Percentiles rank a stretch among this genome's conserved stretches.
Conservation (phyloP, 2,888 invertebrate genomes). For the Hermodice carunculata region DNA sequence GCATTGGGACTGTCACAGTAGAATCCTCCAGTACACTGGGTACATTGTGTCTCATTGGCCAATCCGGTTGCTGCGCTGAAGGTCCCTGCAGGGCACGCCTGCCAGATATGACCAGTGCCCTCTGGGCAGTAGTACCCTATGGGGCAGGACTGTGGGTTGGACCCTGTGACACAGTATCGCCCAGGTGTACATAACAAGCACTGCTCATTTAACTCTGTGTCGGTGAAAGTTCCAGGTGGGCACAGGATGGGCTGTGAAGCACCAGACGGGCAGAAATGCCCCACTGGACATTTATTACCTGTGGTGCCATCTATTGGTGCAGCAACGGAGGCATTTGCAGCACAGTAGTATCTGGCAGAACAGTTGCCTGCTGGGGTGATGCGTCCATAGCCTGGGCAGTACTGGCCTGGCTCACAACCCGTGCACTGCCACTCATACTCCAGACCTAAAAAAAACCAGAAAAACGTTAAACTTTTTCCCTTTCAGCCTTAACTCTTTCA, state of each 20-base stretch:
- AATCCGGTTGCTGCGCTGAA: constrained; percentile 53
- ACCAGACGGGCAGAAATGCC: constrained; percentile 61
- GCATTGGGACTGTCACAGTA: constrained; percentile 58
- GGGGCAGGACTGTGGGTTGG: constrained; percentile 54
- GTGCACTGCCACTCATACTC: constrained; percentile 50
- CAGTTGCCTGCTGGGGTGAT: constrained; percentile 37
- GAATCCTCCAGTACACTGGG: constrained; percentile 59
- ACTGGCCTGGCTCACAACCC: constrained; percentile 58
- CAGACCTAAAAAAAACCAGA: constrained; percentile 48
- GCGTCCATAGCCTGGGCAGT: constrained; percentile 56
- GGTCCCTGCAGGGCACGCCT: constrained; percentile 62
- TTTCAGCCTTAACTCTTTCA: too few relatives aligned
- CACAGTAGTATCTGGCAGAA: constrained; percentile 59
- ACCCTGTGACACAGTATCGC: constrained; percentile 56
- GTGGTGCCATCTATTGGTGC: constrained; percentile 52
- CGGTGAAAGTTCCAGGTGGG: constrained; percentile 57
- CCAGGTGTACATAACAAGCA: constrained; percentile 59
- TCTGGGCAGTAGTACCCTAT: constrained; percentile 63
- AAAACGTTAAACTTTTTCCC: too few relatives aligned
- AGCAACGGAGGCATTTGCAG: constrained; percentile 56
- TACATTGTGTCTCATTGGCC: constrained; percentile 55
- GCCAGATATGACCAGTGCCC: constrained; percentile 60
- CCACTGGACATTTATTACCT: constrained; percentile 60
- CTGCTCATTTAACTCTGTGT: constrained; percentile 43
- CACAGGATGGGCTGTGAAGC: constrained; percentile 56